Evolutionary conservation across 2,888 invertebrate species (phyloP).

Genomic region (Drosophila emarginata): DNA sequence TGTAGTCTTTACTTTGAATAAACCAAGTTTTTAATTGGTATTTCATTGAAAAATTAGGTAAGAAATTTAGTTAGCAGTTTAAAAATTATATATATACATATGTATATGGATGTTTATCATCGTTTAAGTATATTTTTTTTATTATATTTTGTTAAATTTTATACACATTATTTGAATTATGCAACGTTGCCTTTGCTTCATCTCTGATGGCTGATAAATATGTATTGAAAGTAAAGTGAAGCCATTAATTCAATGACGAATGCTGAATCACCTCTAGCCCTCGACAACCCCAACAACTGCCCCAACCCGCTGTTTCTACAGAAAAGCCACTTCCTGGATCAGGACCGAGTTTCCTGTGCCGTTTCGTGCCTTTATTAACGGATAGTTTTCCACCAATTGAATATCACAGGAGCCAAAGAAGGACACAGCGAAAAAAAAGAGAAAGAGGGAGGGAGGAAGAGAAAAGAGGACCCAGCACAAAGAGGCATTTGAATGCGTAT

Average conservation of each 20-base stretch:
- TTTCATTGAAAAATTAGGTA: too few relatives aligned
- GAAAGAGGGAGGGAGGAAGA: not conserved
- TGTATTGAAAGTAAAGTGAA: constrained; percentile 38
- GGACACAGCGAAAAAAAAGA: not conserved
- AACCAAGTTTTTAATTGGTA: too few relatives aligned
- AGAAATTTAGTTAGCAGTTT: too few relatives aligned
- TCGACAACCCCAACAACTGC: too few relatives aligned
- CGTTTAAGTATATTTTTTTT: too few relatives aligned
- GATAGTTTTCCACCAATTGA: constrained; percentile 78
- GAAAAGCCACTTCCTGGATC: constrained; percentile 52
- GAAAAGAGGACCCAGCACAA: constrained; percentile 27
- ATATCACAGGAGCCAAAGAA: constrained; percentile 44
- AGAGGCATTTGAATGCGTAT: constrained; percentile 67
- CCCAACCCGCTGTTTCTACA: not conserved
- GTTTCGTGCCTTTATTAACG: constrained; percentile 58
- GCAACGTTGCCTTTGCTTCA: constrained; percentile 11
- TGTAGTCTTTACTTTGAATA: too few relatives aligned
- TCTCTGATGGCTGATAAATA: constrained; percentile 64
- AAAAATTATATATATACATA: too few relatives aligned
- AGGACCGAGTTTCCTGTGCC: constrained; percentile 40
- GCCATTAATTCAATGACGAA: constrained; percentile 63
- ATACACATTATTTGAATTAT: not conserved
- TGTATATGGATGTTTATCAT: too few relatives aligned
- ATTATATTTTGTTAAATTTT: too few relatives aligned
- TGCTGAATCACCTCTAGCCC: constrained; percentile 67